Base-by-base conservation (phyloP, 2,888 invertebrate genomes). In the Hemistola chrysoprasaria region DNA sequence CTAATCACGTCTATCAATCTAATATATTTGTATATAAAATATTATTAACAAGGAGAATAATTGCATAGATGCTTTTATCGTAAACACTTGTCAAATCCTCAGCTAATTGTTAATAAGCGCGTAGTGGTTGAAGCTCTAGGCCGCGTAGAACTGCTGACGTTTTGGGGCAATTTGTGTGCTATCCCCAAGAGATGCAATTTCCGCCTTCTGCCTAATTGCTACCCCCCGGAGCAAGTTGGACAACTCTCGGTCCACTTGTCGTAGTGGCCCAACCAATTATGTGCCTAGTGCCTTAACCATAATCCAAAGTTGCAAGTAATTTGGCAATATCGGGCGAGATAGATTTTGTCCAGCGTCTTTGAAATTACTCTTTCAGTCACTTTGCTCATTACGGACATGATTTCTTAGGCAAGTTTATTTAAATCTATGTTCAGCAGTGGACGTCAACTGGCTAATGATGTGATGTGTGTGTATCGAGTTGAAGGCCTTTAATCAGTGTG, bases 131-230 rank as follows among this genome's bases (percentile, higher is more conserved):
- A n/a, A n/a, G n/a, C n/a, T n/a, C n/a, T n/a, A n/a, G n/a, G n/a
- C n/a, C n/a, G n/a, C n/a, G 43, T 54, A 63, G 66, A 71, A 59
- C 30, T 69, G 71, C 72, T 79, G 78, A 77, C 76, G 72, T 70
- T 81, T 74, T 3, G 56, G 59, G 65, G 66, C 77, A 80, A 83
- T 81, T 84, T 77, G 78, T 70, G 78, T 78, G 67, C 71, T 71
- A 69, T 77, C 72, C 64, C 75, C 77, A 70, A 79, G 82, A 75
- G 83, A 75, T 81, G 81, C 79, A 84, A 82, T 85, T 84, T 80
- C 79, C 82, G 55, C 61, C 61, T 74, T 71, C 60, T 66, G 66
- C 64, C 66, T 86, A 84, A 87, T 87, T 87, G 81, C 70, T 76
- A 69, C 59, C 56, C 52, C 65, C 70, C 67, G 69, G 64, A 67